These are phyloP conservation scores for Phyllotreta striolata DNA, from an alignment of 2,888 invertebrate species.

Conservation along the genomic window DNA sequence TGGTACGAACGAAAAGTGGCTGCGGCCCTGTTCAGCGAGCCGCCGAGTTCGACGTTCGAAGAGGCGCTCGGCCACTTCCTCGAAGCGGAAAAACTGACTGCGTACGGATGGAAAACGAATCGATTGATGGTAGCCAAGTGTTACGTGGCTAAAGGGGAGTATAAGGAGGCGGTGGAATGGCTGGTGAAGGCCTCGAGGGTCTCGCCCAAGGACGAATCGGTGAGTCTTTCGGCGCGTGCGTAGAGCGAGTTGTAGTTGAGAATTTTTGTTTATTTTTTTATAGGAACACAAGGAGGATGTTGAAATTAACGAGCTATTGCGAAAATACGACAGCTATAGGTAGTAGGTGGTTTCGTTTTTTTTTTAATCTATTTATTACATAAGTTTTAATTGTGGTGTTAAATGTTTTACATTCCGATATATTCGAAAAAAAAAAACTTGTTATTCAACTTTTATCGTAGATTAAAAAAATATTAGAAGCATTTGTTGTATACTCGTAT, in stretches of 20 bases:
- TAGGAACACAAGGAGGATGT: slow-evolving; percentile 53
- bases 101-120: slow-evolving; percentile 68
- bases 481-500: too few relatives aligned
- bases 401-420: background rate
- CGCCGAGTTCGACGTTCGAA: slow-evolving; percentile 68
- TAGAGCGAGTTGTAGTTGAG: too few relatives aligned
- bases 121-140: slow-evolving; percentile 67
- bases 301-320: slow-evolving; percentile 52
- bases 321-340: slow-evolving; percentile 54
- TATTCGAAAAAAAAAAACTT: too few relatives aligned
- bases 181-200: slow-evolving; percentile 56
- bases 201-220: slow-evolving; percentile 41
- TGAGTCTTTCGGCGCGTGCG: too few relatives aligned
- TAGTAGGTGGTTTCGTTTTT: slow-evolving; percentile 40
- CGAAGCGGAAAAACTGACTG: slow-evolving; percentile 64
- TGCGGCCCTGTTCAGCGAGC: slow-evolving; percentile 68
- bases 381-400: slow-evolving; percentile 30
- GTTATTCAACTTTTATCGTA: too few relatives aligned
- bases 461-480: too few relatives aligned
- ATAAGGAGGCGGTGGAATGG: slow-evolving; percentile 63
- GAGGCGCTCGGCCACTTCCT: slow-evolving; percentile 68
- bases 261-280: slow-evolving; percentile 38
- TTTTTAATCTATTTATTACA: slow-evolving; percentile 19
- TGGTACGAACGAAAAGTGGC: slow-evolving; percentile 71
- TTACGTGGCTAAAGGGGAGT: slow-evolving; percentile 62